These are phyloP conservation scores for Kryptolebias ocellatus DNA, from an alignment of 2,797 vertebrate genomes.

Conservation along the genomic window DNA sequence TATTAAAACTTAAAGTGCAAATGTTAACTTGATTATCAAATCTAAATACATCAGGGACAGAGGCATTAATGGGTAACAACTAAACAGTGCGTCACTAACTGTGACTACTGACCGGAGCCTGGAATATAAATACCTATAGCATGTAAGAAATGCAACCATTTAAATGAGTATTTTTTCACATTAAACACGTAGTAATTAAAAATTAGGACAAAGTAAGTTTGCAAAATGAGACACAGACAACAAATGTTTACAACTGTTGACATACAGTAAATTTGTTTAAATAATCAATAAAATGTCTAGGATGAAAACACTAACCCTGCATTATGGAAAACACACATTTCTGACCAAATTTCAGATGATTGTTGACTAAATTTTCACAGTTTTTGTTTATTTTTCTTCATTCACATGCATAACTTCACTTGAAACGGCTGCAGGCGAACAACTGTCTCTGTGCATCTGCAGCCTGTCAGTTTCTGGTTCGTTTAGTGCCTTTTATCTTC, in stretches of 20 bases:
- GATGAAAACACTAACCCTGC: slow-evolving; percentile 40
- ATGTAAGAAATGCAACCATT: slow-evolving; percentile 40
- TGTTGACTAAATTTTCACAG: slow-evolving; percentile 72
- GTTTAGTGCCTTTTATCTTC: slow-evolving; percentile 29
- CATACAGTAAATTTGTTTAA: background rate
- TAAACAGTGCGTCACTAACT: slow-evolving; percentile 4
- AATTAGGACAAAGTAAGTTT: slow-evolving; percentile 21
- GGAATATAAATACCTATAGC: slow-evolving; percentile 37
- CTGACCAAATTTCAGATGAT: slow-evolving; percentile 56
- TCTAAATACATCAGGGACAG: slow-evolving; percentile 37
- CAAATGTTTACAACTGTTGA: slow-evolving; percentile 57
- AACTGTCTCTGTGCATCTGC: slow-evolving; percentile 18
- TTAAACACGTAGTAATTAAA: slow-evolving; percentile 43
- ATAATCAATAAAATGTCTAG: slow-evolving; percentile 59
- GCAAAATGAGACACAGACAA: slow-evolving; percentile 41
- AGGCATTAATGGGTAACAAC: slow-evolving; percentile 12
- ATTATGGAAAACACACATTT: slow-evolving; percentile 49
- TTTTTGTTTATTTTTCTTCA: slow-evolving; percentile 25
- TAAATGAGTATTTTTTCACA: slow-evolving; percentile 51
- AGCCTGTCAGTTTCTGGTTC: slow-evolving; percentile 19
- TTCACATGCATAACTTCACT: slow-evolving; percentile 45
- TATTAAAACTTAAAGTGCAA: slow-evolving; percentile 70
- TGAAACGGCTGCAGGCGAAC: slow-evolving; percentile 20
- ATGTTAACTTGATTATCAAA: slow-evolving; percentile 57
- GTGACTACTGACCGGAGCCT: slow-evolving; percentile 33